Base-by-base conservation (phyloP, 2,113 vertebrate genomes). In the Ctenodactylus gundi region DNA sequence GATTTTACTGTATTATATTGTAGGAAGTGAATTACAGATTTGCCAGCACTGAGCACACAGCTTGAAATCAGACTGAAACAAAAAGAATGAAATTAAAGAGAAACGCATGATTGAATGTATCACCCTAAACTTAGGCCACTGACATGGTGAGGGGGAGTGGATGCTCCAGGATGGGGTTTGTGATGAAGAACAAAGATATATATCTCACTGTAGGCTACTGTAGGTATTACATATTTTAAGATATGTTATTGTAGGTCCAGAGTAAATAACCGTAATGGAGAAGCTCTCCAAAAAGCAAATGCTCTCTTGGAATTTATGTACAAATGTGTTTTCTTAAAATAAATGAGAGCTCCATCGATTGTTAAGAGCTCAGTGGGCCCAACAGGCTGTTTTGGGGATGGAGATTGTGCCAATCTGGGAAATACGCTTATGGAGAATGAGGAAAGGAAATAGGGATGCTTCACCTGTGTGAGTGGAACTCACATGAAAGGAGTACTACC, bases 241-340 rank as follows among this genome's bases (percentile, higher is more conserved):
- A n/a, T 9, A 41, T 49, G 87, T 73, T 41, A 83, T 41, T 83
- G 72, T 58, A 14, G 6, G 14, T 10, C 93, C 81, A 68, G 91
- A 85, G 82, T 91, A 70, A 94, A 93, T 90, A 46, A 82, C 70
- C 18, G 7, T 64, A 77, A 75, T 78, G 53, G 91, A 60, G 73
- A 82, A 65, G 6, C 51, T 77, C 44, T 95, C 57, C 36, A 49
- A 88, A 85, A 64, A 90, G n/a, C n/a, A 80, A 88, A 77, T 85
- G 82, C 4, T 57, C 72, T 85, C 82, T 77, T 21, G 85, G n/a
- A 49, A 31, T 81, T 92, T 55, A 72, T 60, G 83, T 80, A 93
- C 85, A 87, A 67, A 93, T 57, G 20, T n/a, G 49, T 41, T 78
- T 36, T 27, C 41, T 89, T 67, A 86, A 58, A 70, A 29, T 60